Conservation (phyloP, 2,797 vertebrate species). For the Sebastes trivittatus region DNA sequence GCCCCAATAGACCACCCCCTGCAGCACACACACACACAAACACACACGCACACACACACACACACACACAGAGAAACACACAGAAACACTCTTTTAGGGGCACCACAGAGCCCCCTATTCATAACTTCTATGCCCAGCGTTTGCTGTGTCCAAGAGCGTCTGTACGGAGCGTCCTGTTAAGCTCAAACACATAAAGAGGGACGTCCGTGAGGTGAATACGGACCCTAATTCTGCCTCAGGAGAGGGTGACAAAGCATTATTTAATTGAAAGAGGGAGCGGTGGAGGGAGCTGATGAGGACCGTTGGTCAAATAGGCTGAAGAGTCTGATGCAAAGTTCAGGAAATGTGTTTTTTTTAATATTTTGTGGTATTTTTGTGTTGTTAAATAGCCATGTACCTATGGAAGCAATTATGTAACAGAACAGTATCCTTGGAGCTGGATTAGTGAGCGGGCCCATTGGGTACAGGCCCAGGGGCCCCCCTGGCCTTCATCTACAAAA, state of each 20-base stretch:
- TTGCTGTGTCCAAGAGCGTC: conserved; percentile 69
- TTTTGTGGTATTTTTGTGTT: neutral
- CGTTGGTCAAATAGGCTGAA: conserved; percentile 23
- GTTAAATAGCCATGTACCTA: no score
- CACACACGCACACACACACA: conserved; percentile 20
- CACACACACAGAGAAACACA: conserved; percentile 22
- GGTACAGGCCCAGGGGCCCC: neutral
- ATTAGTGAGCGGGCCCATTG: neutral
- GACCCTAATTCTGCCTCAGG: conserved; percentile 33
- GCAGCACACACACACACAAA: conserved; percentile 35
- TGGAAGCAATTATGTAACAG: neutral
- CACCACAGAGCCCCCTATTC: conserved; percentile 73
- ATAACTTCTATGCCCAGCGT: conserved; percentile 46
- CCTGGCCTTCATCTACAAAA: neutral
- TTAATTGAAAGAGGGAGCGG: conserved; percentile 42
- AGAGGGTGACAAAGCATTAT: conserved; percentile 68
- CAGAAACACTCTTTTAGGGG: conserved; percentile 54
- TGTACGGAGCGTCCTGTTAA: conserved; percentile 71
- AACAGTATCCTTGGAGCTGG: neutral
- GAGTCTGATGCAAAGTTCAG: conserved; percentile 7
- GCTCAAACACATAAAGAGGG: conserved; percentile 56
- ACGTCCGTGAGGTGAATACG: conserved; percentile 75
- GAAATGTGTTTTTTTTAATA: neutral
- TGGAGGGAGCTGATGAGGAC: conserved; percentile 21
- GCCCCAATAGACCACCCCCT: conserved; percentile 44